Evolutionary conservation across 1,140 invertebrate genomes (phyloP), one percentile per base, ranked within the genome.

Genomic region (Heliothis virescens): DNA sequence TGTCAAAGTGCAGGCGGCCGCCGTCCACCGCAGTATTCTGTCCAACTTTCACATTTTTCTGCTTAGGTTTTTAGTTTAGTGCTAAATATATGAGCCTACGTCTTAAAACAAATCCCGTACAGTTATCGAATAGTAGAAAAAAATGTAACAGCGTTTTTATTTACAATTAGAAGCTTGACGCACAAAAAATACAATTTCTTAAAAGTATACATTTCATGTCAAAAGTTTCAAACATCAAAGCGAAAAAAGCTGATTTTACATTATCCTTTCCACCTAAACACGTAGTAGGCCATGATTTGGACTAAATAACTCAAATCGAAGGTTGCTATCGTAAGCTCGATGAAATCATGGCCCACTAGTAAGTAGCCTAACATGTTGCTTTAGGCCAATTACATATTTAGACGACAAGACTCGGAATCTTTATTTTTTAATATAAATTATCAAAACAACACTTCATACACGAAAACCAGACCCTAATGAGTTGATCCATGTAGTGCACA

Each of bases 161-260:
- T 91, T 92, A 92, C 91, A 92, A 87, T 90, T 86, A 85, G 57
- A 90, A 90, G 89, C 89, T 87, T 90, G 80, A 84, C 84, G 87
- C 89, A 89, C 86, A 89, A 89, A 88, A 88, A 63, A 90, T 87
- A 87, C 79, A 79, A 77, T 79, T 81, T 82, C 83, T 76, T 83
- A 86, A 57, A 55, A 81, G 59, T 65, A 76, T 60, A 74, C 55
- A 74, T 74, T 83, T 85, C 83, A 81, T 83, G 53, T 83, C 79
- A 63, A 80, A 72, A 73, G 16, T 75, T 59, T 52, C 34, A 76
- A 87, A 88, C 81, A 91, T 81, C 83, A 82, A 89, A 86, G 84
- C 84, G 75, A 86, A 87, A 82, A 78, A 80, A 83, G 84, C 77
- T 82, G 80, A 82, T 79, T 79, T 41, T 80, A 80, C 29, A 59